Conservation (phyloP, 2,113 vertebrate genomes). For the Balaenoptera acutorostrata region DNA sequence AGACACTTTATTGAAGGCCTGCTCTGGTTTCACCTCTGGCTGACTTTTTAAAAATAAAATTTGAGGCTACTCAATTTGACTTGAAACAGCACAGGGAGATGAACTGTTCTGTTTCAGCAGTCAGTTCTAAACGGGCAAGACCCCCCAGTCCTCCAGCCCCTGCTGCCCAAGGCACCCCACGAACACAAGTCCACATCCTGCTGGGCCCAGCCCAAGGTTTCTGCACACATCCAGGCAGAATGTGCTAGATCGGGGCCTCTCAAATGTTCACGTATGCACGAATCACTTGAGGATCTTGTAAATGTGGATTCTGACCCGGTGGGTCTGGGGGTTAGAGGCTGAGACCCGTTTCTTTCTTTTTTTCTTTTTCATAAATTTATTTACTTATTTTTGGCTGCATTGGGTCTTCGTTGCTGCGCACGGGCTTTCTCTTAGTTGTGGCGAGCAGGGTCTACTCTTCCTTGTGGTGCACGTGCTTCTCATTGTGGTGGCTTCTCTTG, state of each 20-base stretch:
- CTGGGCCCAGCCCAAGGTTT: not conserved
- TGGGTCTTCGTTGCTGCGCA: too few species aligned
- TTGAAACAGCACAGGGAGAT: not conserved
- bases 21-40: not conserved
- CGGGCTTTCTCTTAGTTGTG: too few species aligned
- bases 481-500: too few species aligned
- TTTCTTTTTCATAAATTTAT: too few species aligned
- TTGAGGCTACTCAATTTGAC: not conserved
- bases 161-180: not conserved
- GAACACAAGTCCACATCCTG: not conserved
- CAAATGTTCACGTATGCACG: rapidly evolving
- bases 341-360: not conserved
- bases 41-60: not conserved
- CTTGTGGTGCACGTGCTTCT: too few species aligned
- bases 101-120: not conserved
- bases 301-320: too few species aligned
- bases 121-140: not conserved
- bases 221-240: not conserved
- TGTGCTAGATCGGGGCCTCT: not conserved
- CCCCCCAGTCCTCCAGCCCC: not conserved
- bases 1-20: not conserved
- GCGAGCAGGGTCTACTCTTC: too few species aligned
- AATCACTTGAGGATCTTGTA: too few species aligned
- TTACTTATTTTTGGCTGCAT: too few species aligned
- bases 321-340: not conserved